Percentiles rank a stretch among this genome's conserved stretches.
Evolutionary conservation across 2,113 vertebrate species (phyloP).

Genomic region (Merops nubicus): DNA sequence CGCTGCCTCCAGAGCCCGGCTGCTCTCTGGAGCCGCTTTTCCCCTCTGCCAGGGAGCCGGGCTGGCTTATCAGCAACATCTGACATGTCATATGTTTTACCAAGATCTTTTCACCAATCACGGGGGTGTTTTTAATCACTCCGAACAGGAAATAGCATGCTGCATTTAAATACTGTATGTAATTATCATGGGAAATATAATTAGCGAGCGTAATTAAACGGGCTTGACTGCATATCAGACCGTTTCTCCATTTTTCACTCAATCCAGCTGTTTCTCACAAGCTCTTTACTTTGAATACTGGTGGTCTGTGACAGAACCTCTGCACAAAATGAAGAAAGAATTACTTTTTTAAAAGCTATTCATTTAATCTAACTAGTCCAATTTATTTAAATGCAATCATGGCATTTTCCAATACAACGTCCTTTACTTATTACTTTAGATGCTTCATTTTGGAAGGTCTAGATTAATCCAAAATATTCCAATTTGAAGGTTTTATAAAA

Average conservation of each 20-base stretch:
- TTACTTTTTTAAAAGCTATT: slow-evolving; percentile 46
- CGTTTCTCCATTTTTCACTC: slow-evolving; percentile 60
- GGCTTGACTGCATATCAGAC: slow-evolving; percentile 53
- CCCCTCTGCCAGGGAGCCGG: background rate
- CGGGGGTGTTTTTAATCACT: slow-evolving; percentile 59
- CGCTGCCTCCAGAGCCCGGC: background rate
- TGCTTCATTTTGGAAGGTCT: background rate
- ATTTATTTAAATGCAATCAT: slow-evolving; percentile 60
- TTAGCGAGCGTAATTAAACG: slow-evolving; percentile 71
- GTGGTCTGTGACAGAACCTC: slow-evolving; percentile 62
- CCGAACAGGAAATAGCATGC: slow-evolving; percentile 63
- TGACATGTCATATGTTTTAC: background rate
- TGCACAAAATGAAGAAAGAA: slow-evolving; percentile 4
- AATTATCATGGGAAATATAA: slow-evolving; percentile 75
- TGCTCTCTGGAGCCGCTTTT: background rate
- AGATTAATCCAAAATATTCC: slow-evolving; percentile 2
- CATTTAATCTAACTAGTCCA: slow-evolving; percentile 57
- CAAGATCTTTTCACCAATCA: background rate
- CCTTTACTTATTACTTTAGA: background rate
- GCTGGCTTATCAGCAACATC: slow-evolving; percentile 32
- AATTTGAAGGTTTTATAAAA: background rate
- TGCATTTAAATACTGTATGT: slow-evolving; percentile 64
- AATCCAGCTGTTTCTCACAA: slow-evolving; percentile 72
- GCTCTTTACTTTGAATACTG: slow-evolving; percentile 52
- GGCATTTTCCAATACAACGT: slow-evolving; percentile 32